Evolutionary conservation across 2,113 vertebrate species (phyloP), one percentile per base, ranked within the genome.

Genomic region (Tupaia chinensis): DNA sequence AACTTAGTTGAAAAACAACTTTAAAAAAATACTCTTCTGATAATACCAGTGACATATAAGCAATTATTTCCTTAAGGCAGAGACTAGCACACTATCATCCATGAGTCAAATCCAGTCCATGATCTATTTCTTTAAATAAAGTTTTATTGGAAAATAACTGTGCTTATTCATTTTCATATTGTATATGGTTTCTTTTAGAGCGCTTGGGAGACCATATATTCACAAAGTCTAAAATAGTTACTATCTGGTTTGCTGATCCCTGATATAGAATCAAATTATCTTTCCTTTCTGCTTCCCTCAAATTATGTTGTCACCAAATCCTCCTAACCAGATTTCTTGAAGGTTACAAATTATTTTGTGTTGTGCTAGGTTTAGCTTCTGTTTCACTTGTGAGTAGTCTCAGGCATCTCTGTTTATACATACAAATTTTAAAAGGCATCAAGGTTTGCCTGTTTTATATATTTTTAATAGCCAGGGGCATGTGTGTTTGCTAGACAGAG

Each of bases 171-270:
- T 53, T 68, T 72, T 68, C 7, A 4, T 79, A 53, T 56, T 56
- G 2, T 66, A 58, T 56, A 15, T 56, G 19, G 34, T 82, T 84
- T 15, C 7, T 87, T 82, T 87, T 19, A 76, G 14, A 5, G 6
- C 83, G 19, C 56, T 16, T 23, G 1, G 7, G 20, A 76, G 17
- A 58, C 23, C 6, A n/a, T 65, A n/a, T 70, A 68, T 25, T 22
- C 15, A 34, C 23, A 56, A 73, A 80, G 63, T 87, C 44, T 94
- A 87, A 73, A 87, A 78, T 70, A 95, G 70, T 93, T 87, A 56
- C 27, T 17, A 0, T 87, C 60, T 77, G 58, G 3, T 19, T 73
- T 60, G 15, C 77, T 34, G 84, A 78, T 25, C 66, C 68, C 8
- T 89, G n/a, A 66, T 56, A 25, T 80, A 86, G 0, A 27, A 27